Evolutionary conservation across 2,113 vertebrate genomes (phyloP).

Genomic region (Sitta europaea): DNA sequence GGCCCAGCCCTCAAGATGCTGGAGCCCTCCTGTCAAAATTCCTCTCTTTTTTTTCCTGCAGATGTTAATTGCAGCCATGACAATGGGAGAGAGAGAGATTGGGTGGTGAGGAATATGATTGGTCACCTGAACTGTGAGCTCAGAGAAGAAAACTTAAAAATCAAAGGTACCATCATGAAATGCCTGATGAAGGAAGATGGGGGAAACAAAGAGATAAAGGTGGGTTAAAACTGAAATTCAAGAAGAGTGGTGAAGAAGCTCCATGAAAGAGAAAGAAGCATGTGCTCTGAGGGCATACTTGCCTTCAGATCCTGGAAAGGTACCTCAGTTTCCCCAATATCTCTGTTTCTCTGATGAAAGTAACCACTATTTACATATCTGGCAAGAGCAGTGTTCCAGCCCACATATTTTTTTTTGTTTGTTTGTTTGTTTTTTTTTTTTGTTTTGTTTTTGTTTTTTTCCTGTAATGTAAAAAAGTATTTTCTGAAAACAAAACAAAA

Average conservation of each 20-base stretch:
- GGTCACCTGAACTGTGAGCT: neutral
- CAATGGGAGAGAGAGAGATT: neutral
- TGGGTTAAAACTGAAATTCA: neutral
- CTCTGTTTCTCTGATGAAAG: neutral
- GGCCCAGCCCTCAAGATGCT: neutral
- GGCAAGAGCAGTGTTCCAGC: neutral
- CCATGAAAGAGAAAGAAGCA: neutral
- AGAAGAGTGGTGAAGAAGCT: neutral
- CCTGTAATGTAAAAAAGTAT: neutral
- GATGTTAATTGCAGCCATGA: neutral
- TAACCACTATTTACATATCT: neutral
- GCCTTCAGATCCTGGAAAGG: neutral
- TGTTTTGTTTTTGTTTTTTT: too few relatives aligned
- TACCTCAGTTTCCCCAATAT: neutral
- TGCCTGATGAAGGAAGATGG: neutral
- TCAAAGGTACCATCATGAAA: neutral
- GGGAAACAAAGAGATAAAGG: neutral
- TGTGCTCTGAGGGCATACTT: neutral
- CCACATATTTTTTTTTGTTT: accelerated
- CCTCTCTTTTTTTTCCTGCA: neutral
- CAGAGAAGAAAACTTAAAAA: neutral
- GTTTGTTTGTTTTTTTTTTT: too few relatives aligned
- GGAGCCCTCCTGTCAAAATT: neutral
- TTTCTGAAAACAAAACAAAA: neutral
- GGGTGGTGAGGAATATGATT: neutral